A percentile compares a stretch with the other conserved stretches of the same genome.
These are phyloP conservation scores for Phrynocephalus guinanensis DNA, from an alignment of 2,797 vertebrate species.

Conservation along the genomic window DNA sequence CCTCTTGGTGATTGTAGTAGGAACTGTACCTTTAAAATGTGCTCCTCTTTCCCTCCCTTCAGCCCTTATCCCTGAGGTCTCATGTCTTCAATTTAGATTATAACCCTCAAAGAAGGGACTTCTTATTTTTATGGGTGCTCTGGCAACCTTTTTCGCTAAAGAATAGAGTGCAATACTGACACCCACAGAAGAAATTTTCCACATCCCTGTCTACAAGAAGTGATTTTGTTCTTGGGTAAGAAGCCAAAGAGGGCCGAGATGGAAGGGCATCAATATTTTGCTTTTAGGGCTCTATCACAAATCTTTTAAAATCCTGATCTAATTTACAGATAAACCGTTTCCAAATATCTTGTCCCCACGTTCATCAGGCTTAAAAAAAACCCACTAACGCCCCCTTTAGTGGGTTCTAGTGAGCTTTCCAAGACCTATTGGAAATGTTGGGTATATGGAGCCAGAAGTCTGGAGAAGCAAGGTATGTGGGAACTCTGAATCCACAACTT, in stretches of 20 bases:
- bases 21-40: neutral
- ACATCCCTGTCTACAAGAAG: neutral
- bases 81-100: neutral
- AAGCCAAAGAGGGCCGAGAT: neutral
- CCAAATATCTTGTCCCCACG: too few relatives aligned
- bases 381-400: too few relatives aligned
- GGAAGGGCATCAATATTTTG: neutral
- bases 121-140: neutral
- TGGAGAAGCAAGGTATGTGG: too few relatives aligned
- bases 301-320: too few relatives aligned
- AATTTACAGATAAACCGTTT: too few relatives aligned
- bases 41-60: neutral
- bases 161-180: too few relatives aligned
- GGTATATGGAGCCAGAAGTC: too few relatives aligned
- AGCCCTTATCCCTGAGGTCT: neutral
- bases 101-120: too few relatives aligned
- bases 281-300: neutral
- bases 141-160: neutral
- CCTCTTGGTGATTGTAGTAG: neutral
- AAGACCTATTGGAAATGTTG: too few relatives aligned
- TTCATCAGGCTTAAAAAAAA: too few relatives aligned
- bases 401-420: too few relatives aligned
- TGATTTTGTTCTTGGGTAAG: neutral
- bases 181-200: neutral
- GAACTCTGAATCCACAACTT: too few relatives aligned